Conservation (phyloP, 2,113 vertebrate species). For the Rhinoptilus africanus region DNA sequence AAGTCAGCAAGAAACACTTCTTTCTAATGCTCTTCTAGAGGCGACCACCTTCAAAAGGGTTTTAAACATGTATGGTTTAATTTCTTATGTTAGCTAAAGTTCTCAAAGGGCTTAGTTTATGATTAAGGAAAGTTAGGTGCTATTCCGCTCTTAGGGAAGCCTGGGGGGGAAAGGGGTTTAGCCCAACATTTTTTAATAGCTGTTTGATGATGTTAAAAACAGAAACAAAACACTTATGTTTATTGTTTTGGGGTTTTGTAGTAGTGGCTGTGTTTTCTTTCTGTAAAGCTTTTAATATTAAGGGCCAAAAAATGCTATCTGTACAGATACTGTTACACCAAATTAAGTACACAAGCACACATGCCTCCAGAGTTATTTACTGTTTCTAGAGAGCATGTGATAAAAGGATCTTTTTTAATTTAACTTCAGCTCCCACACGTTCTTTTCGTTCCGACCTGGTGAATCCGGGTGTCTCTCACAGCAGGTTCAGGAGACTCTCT, state of each 20-base stretch:
- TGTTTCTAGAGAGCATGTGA: background rate
- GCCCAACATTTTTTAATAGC: background rate
- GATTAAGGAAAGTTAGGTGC: background rate
- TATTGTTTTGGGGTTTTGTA: background rate
- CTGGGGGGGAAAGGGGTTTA: background rate
- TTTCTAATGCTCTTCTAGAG: background rate
- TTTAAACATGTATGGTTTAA: background rate
- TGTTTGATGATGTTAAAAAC: background rate
- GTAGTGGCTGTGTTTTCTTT: background rate
- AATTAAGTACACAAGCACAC: background rate
- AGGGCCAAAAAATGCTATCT: background rate
- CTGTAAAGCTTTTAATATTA: background rate
- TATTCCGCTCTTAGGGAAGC: background rate
- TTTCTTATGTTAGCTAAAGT: background rate
- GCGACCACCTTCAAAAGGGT: background rate
- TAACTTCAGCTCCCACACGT: background rate
- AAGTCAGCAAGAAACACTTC: background rate
- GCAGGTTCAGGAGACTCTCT: slow-evolving; percentile 4
- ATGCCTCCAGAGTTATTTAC: background rate
- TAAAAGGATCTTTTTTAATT: slow-evolving; percentile 5
- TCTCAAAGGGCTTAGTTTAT: background rate
- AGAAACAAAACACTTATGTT: background rate
- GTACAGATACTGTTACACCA: background rate
- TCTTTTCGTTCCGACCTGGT: background rate
- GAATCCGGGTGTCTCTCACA: background rate